Percentiles rank a stretch among this genome's conserved stretches.
phyloP scores from a whole-genome alignment of 2,113 vertebrate species.

The Larimichthys crocea region DNA sequence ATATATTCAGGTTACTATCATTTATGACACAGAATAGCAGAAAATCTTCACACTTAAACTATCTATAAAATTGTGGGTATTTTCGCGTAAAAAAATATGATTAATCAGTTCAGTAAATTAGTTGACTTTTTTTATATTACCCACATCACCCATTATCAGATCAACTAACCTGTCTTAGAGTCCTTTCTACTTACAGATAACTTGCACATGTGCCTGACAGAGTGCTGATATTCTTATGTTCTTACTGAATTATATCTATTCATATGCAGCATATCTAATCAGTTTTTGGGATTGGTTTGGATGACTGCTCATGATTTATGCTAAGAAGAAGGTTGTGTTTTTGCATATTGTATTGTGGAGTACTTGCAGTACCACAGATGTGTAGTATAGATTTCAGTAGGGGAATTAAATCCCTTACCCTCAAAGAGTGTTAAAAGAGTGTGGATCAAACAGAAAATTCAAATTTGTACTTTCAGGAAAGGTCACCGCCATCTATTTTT shows the following conservation, averaged over 20 bases:
- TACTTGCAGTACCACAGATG: background rate
- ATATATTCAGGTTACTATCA: background rate
- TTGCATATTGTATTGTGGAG: background rate
- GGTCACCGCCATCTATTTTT: slow-evolving; percentile 6
- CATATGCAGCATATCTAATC: background rate
- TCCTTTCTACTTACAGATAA: background rate
- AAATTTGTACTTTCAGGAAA: background rate
- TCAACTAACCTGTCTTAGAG: background rate
- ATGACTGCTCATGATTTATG: background rate
- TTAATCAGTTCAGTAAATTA: background rate
- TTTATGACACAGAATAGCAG: background rate
- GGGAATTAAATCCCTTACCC: background rate
- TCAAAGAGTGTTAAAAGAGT: background rate
- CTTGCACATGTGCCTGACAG: background rate
- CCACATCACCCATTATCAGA: background rate
- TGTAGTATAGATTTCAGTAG: background rate
- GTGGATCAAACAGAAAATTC: background rate
- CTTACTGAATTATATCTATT: background rate
- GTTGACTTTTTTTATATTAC: background rate
- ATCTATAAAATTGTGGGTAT: background rate
- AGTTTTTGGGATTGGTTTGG: background rate
- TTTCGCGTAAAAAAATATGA: background rate
- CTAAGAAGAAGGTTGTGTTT: background rate
- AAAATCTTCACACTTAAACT: background rate
- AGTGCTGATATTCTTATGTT: background rate